These are phyloP conservation scores for Drosophila yooni DNA, from an alignment of 2,888 invertebrate species.

Conservation along the genomic window DNA sequence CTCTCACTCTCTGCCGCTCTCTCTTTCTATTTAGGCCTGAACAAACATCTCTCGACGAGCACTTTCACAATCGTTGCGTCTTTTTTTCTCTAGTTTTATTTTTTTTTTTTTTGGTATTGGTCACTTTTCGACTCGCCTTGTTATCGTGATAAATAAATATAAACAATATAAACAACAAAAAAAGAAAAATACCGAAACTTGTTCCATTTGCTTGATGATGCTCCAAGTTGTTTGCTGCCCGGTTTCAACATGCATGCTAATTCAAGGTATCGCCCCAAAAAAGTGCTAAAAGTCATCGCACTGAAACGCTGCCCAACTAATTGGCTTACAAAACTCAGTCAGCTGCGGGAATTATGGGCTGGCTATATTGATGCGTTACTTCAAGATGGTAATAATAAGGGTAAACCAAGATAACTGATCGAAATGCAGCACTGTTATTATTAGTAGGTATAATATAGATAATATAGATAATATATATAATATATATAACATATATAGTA, in stretches of 20 bases:
- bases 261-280: conserved; percentile 11
- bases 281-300: conserved; percentile 29
- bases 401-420: neutral
- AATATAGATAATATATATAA: no score
- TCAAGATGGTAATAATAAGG: neutral
- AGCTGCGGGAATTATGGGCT: neutral
- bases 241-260: conserved; percentile 12
- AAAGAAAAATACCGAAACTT: neutral
- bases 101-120: neutral
- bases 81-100: neutral
- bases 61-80: conserved; percentile 46
- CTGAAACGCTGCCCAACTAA: conserved; percentile 1
- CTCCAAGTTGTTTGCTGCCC: conserved; percentile 12
- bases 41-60: conserved; percentile 6
- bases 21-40: conserved; percentile 1
- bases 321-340: neutral
- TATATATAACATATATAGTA: no score
- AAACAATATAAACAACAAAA: conserved; percentile 31
- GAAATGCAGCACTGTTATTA: neutral
- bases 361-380: neutral
- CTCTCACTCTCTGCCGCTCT: neutral
- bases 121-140: conserved; percentile 16
- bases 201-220: conserved; percentile 12
- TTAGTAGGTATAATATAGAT: neutral
- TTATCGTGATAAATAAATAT: conserved; percentile 55